Base-by-base conservation (phyloP, 2,888 invertebrate species). In the Notocelia uddmanniana region DNA sequence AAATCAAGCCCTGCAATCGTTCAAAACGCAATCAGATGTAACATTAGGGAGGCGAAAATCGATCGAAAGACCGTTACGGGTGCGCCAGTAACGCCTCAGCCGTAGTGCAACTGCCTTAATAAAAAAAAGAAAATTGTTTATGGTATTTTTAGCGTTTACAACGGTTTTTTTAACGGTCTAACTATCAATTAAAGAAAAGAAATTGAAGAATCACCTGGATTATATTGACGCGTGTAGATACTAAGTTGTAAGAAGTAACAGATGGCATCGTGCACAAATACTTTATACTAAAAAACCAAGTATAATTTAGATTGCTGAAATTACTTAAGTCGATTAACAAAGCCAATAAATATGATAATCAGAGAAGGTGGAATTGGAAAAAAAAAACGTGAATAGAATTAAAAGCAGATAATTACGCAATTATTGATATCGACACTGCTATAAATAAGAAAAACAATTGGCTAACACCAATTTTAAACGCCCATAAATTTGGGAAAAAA, bases 11-110 rank as follows among this genome's bases (percentile, higher is more conserved):
- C 54, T 26, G 5, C 37, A 58, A 64, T 58, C 57, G 19, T 52
- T 23, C 41, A 34, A 55, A 48, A 41, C 54, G 60, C 72, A 48
- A 67, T 60, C 72, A 19, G 55, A 37, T 62, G 50, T 21, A 67
- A 67, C 55, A 57, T 41, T 62, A 37, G 72, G 68, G 68, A 26
- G 60, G 55, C 54, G 59, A 72, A 72, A 72, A 68, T 72, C 67
- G 72, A 72, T 72, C 55, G 68, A 72, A 72, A 72, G 68, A 72
- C 72, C 72, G 72, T 72, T 72, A 68, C 72, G n/a, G 55, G 48
- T 37, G 13, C 54, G 62, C 48, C 45, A 55, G 67, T 72, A 72
- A 15, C 55, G 60, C 50, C 64, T 48, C 66, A 60, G 15, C 72
- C 68, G 62, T 72, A 70, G 26, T 50, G 70, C 52, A 72, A 72